A percentile compares a stretch with the other conserved stretches of the same genome.
Evolutionary conservation across 2,113 vertebrate genomes (phyloP).

Genomic region (Gracilinanus agilis): DNA sequence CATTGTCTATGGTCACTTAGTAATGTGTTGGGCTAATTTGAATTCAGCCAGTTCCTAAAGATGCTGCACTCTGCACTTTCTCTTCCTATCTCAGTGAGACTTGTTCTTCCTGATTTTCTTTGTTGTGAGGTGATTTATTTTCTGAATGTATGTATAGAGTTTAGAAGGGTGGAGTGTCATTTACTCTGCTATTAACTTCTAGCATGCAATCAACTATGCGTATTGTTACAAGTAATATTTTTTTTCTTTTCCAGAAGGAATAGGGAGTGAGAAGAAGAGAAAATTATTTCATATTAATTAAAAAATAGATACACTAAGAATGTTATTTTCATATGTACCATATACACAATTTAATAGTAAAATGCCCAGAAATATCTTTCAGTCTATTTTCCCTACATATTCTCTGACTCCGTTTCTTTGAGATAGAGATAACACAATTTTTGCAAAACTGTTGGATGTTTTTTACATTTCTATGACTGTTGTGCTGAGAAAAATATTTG

Average conservation of each 20-base stretch:
- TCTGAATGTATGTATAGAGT: no score
- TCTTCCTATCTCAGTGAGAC: no score
- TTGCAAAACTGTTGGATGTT: background rate
- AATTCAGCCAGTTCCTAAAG: no score
- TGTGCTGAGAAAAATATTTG: background rate
- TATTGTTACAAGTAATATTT: background rate
- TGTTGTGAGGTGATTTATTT: no score
- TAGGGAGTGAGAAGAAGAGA: background rate
- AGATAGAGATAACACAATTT: background rate
- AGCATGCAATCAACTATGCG: background rate
- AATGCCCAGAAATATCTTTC: background rate
- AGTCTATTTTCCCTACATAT: background rate
- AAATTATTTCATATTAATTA: background rate
- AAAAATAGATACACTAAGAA: no score
- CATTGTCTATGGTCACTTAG: no score
- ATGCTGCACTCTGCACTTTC: no score
- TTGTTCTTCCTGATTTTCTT: no score
- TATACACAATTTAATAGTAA: background rate
- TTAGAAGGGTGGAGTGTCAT: no score
- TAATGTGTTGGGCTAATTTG: no score
- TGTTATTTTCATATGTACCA: background rate
- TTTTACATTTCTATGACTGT: background rate
- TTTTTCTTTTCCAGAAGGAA: background rate
- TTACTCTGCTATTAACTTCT: no score
- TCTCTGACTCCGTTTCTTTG: background rate